phyloP scores from a whole-genome alignment of 2,113 vertebrate species.

The Onychorhynchus coronatus region DNA sequence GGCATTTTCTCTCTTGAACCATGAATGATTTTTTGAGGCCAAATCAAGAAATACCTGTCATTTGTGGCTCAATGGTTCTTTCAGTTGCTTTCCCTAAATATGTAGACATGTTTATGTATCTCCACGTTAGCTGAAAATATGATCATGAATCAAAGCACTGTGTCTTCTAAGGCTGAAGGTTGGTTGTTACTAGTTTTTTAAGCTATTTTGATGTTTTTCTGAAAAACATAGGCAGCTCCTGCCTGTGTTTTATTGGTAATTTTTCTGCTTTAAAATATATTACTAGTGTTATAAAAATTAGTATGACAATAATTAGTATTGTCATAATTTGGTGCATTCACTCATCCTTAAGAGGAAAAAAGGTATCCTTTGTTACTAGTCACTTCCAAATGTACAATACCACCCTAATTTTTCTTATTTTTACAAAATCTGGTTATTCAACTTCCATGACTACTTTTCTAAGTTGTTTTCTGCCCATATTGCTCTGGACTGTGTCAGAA shows the following conservation, averaged over 20 bases:
- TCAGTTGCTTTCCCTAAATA: neutral
- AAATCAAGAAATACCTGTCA: neutral
- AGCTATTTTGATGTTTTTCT: neutral
- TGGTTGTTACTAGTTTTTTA: neutral
- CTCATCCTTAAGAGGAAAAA: neutral
- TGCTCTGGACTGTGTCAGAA: neutral
- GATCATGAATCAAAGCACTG: neutral
- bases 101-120: neutral
- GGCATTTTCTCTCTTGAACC: neutral
- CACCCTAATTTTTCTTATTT: neutral
- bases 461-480: neutral
- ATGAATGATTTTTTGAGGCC: neutral
- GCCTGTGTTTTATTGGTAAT: neutral
- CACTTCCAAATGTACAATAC: neutral
- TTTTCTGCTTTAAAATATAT: neutral
- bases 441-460: neutral
- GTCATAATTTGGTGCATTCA: neutral
- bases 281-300: neutral
- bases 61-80: neutral
- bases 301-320: neutral
- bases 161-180: neutral
- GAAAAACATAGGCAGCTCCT: neutral
- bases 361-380: neutral
- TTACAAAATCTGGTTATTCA: neutral
- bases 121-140: neutral